Evolutionary conservation across 2,113 vertebrate genomes (phyloP).

Genomic region (Hystrix cristata): DNA sequence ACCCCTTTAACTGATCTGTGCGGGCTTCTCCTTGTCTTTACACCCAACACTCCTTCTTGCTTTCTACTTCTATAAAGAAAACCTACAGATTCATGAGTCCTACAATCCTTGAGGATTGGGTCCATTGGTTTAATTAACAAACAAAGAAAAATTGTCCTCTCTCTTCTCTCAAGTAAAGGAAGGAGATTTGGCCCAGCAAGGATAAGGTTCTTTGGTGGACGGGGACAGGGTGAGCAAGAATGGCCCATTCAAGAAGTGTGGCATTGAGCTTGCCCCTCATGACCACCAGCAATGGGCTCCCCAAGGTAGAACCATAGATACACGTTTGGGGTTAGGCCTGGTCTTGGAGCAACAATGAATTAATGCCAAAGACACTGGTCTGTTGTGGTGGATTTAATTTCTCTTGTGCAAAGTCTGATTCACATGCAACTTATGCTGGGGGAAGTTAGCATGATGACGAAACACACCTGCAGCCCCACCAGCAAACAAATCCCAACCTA

Average conservation of each 20-base stretch:
- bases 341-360: neutral
- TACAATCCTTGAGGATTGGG: neutral
- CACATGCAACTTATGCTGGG: neutral
- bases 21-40: neutral
- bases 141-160: neutral
- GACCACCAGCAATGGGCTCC: neutral
- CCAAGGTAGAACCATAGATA: neutral
- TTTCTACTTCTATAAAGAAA: conserved; percentile 25
- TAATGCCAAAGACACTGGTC: neutral
- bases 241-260: neutral
- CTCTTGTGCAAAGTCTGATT: neutral
- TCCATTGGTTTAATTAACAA: neutral
- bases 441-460: neutral
- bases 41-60: neutral
- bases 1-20: neutral
- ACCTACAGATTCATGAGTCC: neutral
- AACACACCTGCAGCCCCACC: neutral
- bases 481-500: neutral
- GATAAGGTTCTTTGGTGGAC: neutral
- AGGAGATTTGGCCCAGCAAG: neutral
- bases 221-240: neutral
- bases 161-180: neutral
- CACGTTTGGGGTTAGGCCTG: neutral
- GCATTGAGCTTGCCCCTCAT: neutral
- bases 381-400: neutral